phyloP scores from a whole-genome alignment of 2,888 invertebrate species.

The Drosophila niveifrons region DNA sequence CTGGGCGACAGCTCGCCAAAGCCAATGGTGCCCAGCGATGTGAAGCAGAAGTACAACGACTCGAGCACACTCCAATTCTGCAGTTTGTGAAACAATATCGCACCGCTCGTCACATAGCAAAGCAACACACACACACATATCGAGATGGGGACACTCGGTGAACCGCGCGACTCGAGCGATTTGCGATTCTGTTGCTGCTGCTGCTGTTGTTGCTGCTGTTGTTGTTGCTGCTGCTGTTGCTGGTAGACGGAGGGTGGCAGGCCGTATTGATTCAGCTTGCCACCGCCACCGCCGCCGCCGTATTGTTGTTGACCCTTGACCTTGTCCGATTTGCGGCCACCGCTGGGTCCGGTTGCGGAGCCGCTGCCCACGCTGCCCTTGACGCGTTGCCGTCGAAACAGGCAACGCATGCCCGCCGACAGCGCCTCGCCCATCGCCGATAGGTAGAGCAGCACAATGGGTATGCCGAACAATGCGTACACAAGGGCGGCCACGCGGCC shows the following conservation, averaged over 20 bases:
- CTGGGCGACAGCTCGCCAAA: constrained; percentile 92
- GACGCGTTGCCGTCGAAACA: constrained; percentile 87
- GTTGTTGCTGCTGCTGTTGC: constrained; percentile 61
- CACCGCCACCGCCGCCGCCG: constrained; percentile 5
- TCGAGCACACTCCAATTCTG: constrained; percentile 97
- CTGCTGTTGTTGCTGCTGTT: constrained; percentile 41
- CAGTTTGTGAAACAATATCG: constrained; percentile 94
- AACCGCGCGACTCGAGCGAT: constrained; percentile 15
- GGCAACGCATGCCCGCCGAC: constrained; percentile 91
- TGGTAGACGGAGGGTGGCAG: constrained; percentile 71
- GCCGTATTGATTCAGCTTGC: constrained; percentile 63
- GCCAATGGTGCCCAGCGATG: constrained; percentile 92
- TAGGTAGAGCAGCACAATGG: constrained; percentile 94
- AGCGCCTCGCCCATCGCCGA: constrained; percentile 94
- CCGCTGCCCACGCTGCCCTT: constrained; percentile 72
- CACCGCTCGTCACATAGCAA: constrained; percentile 95
- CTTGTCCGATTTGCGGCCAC: constrained; percentile 61
- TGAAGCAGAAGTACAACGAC: constrained; percentile 93
- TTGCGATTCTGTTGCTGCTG: constrained; percentile 45
- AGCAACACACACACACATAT: constrained; percentile 94
- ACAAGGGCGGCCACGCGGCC: constrained; percentile 92
- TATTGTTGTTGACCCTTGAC: constrained; percentile 44
- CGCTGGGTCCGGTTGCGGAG: constrained; percentile 35
- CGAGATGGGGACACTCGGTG: constrained; percentile 90
- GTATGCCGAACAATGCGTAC: constrained; percentile 94